Conservation (phyloP, 1,140 invertebrate genomes). For the Metaphire vulgaris region DNA sequence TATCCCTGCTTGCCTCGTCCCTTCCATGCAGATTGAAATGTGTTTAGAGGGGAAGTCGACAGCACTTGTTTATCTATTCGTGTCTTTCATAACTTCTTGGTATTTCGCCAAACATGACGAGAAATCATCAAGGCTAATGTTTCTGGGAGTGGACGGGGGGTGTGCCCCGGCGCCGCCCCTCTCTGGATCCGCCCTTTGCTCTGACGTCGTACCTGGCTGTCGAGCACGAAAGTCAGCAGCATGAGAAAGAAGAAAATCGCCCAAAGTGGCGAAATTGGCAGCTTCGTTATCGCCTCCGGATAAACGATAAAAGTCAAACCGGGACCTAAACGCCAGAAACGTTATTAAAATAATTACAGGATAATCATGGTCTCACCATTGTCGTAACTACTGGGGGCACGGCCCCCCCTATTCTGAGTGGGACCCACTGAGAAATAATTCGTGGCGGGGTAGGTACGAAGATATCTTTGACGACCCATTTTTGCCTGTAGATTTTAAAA, state of each 20-base stretch:
- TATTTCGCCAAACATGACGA: neutral
- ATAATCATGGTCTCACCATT: no score
- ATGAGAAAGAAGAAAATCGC: constrained; percentile 84
- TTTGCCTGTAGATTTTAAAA: no score
- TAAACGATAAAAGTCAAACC: constrained; percentile 80
- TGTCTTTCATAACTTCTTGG: neutral
- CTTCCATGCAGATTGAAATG: neutral
- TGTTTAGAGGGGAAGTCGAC: neutral
- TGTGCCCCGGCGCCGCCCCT: no score
- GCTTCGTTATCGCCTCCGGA: constrained; percentile 76
- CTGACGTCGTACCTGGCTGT: constrained; percentile 67
- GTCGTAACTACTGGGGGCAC: no score
- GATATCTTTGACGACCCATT: no score
- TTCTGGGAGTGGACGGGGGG: neutral
- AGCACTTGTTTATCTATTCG: neutral
- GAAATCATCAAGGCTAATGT: neutral
- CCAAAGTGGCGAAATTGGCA: constrained; percentile 83
- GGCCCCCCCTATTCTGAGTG: no score
- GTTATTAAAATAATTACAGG: no score
- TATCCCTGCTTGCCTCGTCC: no score
- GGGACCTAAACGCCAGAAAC: constrained; percentile 66
- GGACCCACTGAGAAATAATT: no score
- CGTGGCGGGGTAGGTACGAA: no score
- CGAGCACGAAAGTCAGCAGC: constrained; percentile 83
- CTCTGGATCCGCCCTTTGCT: no score